Evolutionary conservation across 2,113 vertebrate genomes (phyloP), one percentile per base, ranked within the genome.

Genomic region (Chrysochloris asiatica): DNA sequence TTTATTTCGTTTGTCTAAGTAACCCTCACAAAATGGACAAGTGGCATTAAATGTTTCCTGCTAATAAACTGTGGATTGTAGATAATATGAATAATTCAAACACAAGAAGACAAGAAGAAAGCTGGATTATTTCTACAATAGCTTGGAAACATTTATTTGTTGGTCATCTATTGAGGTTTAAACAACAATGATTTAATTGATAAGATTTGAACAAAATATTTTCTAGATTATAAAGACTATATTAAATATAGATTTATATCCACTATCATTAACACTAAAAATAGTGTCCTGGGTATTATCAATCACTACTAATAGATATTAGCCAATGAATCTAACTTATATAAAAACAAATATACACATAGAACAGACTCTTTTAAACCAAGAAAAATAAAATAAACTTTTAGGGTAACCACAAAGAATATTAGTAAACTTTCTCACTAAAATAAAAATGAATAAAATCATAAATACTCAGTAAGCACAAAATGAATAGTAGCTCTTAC

Each of bases 121-220:
- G 1, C 10, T 2, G 0, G 17, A 56, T 88, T 48, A 59, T 3
- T 24, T 82, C 36, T 79, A 24, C 59, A 26, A 61, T 61, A 4
- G 59, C 43, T n/a, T 8, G 61, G 22, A 47, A 92, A 71, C 30
- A 92, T 86, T 83, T n/a, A 86, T 80, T 91, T 80, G 59, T 52
- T 22, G 45, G 52, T 12, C 13, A 26, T 65, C 4, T 61, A 54
- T 8, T 8, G 28, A 90, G 79, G 45, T 65, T n/a, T 83, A 94
- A 65, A 82, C 45, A 50, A 67, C 6, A 52, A n/a, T 22, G 30
- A 89, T 73, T 89, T 79, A 69, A 92, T 89, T 65, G 71, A 83
- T 11, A 65, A 71, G 61, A 77, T 89, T 67, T n/a, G 54, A 43
- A 6, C 21, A 33, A 41, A 90, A 38, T 2, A 6, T 45, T 81